Conservation (phyloP, 2,797 vertebrate genomes). For the Chelonia mydas region DNA sequence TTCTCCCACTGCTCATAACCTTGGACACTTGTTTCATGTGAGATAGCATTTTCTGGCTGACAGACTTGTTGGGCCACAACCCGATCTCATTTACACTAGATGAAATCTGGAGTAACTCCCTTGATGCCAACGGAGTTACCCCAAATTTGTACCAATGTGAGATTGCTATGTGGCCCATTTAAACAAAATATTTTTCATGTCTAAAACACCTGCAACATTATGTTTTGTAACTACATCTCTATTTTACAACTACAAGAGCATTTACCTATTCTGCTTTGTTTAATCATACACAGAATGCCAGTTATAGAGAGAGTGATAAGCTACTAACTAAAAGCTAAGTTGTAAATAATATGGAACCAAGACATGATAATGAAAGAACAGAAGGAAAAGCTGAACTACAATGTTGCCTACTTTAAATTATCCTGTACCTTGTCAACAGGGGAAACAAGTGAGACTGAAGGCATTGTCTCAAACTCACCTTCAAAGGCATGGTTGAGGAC, state of each 20-base stretch:
- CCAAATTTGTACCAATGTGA: not conserved
- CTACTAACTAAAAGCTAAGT: not conserved
- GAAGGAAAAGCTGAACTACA: not conserved
- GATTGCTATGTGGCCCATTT: not conserved
- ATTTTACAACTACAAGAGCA: not conserved
- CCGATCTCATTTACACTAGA: not conserved
- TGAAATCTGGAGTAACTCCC: not conserved
- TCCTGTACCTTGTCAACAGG: not conserved
- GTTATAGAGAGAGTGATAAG: not conserved
- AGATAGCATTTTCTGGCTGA: not conserved
- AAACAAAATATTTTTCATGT: not conserved
- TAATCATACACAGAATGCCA: not conserved
- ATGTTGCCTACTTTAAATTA: not conserved
- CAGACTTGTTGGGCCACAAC: not conserved
- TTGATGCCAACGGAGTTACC: not conserved
- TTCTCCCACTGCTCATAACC: not conserved
- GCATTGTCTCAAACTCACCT: constrained; percentile 58
- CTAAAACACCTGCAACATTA: not conserved
- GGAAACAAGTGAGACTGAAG: not conserved
- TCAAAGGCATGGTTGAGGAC: constrained; percentile 78
- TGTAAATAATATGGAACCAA: not conserved
- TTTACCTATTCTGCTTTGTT: not conserved
- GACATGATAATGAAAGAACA: not conserved
- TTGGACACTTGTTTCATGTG: not conserved
- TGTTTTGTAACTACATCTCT: not conserved